Base-by-base conservation (phyloP, 1,140 invertebrate genomes). In the Plutomurus gul region DNA sequence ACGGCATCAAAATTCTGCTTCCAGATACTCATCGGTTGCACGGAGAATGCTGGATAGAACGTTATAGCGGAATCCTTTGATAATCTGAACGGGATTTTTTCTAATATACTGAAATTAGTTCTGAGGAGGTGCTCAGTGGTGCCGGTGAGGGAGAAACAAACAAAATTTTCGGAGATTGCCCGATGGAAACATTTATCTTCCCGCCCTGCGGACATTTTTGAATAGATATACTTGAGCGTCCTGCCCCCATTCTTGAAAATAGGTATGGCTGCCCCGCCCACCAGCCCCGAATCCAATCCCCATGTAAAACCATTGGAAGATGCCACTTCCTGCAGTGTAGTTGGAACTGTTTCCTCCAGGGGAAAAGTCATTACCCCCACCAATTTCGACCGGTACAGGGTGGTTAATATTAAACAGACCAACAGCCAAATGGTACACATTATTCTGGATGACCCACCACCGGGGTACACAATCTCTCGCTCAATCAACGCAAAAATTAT, bases 351-450 rank as follows among this genome's bases (percentile, higher is more conserved):
- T 18, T 49, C 20, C 22, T 37, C 4, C 6, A 73, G 8, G 0
- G 76, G 76, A 16, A 72, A 51, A 1, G 76, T 72, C 76, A 78
- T 72, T 0, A 78, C 20, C 0, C 51, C 39, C 18, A 51, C 33
- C 1, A 72, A 13, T 18, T 72, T 72, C 5, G 76, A 71, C 1
- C 60, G 25, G 33, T 77, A 77, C 27, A 49, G 10, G 13, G 76
- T 71, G 25, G 40, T 4, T 0, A 77, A 30, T 10, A 71, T 43
- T 0, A 77, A 8, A 25, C 51, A 36, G 13, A 25, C 8, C 7
- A 77, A 77, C 20, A 77, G 5, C 76, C 76, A 77, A 18, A 46
- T 6, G 6, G 20, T 22, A 27, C 56, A 40, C 22, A 77, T 20
- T 11, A 71, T 36, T 47, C 76, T 70, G 7, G n/a, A n/a, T 0